A percentile compares a stretch with the other conserved stretches of the same genome.
Conservation (phyloP, 1,140 invertebrate species). For the Philotrypesis tridentata region DNA sequence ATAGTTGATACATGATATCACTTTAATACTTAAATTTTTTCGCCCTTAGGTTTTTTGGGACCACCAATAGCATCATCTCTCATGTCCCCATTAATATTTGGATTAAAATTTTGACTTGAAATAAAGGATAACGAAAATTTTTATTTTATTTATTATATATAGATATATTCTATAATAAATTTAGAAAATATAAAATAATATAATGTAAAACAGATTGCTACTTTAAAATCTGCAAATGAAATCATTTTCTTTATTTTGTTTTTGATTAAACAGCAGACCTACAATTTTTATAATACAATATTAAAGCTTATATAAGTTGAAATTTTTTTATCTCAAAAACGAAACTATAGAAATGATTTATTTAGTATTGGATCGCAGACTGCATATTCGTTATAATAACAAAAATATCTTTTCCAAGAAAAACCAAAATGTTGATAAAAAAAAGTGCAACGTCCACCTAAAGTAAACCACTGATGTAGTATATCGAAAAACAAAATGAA, state of each 20-base stretch:
- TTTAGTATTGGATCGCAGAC: slow-evolving; percentile 4
- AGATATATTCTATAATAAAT: background rate
- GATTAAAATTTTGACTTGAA: background rate
- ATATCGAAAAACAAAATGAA: slow-evolving; percentile 31
- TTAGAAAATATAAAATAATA: slow-evolving; percentile 5
- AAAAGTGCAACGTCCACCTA: background rate
- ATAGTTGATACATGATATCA: background rate
- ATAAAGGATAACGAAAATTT: background rate
- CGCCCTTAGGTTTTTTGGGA: too few relatives aligned
- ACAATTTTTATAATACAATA: slow-evolving; percentile 38
- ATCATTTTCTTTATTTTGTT: slow-evolving; percentile 42
- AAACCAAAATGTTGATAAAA: slow-evolving; percentile 24
- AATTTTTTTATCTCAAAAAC: slow-evolving; percentile 30
- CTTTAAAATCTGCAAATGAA: background rate
- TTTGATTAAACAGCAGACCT: slow-evolving; percentile 29
- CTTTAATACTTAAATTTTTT: too few relatives aligned
- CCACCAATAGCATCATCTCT: too few relatives aligned
- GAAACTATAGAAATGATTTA: slow-evolving; percentile 38
- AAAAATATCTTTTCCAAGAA: slow-evolving; percentile 14
- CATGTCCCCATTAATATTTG: too few relatives aligned
- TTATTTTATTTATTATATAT: background rate
- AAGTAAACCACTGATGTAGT: background rate
- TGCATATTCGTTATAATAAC: slow-evolving; percentile 35
- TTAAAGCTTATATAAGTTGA: slow-evolving; percentile 25
- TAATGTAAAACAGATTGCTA: slow-evolving; percentile 8